Base-by-base conservation (phyloP, 1,140 invertebrate species). In the Sminthurinus signatus region DNA sequence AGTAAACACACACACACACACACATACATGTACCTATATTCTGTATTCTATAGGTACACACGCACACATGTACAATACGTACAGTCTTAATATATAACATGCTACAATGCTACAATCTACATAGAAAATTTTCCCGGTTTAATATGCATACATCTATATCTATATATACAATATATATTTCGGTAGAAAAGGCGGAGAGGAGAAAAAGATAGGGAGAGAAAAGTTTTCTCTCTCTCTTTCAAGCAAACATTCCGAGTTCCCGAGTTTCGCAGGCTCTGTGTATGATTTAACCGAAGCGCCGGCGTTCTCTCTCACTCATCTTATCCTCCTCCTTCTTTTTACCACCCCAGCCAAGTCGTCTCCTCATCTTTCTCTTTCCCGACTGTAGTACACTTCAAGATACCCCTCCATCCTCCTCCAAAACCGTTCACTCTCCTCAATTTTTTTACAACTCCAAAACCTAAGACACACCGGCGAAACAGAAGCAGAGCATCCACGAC, bases 281-380 rank as follows among this genome's bases (percentile, higher is more conserved):
- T 54, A 61, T 61, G 64, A 64, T 58, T 64, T 55, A 58, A 54
- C 58, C 56, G 57, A 43, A 67, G 69, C 69, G 69, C 69, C 69
- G 69, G 65, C 69, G 66, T 71, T 71, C 52, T 52, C 62, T 17
- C 50, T 52, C 46, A 15, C 21, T 21, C 52, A 31, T 63, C 48
- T 61, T 63, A 60, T 70, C 65, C 62, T 65, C 65, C 62, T 66
- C 64, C 68, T 52, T 52, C 50, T 69, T 66, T 69, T 64, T 65
- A 65, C 64, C 63, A 69, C 60, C 64, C 69, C 58, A 44, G 32
- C 44, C 21, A 28, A 17, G n/a, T 14, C n/a, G n/a, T 27, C 44
- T 39, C 48, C 17, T 32, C 39, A 28, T 29, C 50, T 55, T 23
- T 54, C 61, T 43, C 56, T 54, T 28, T 43, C 44, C 44, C 54